phyloP scores from a whole-genome alignment of 2,113 vertebrate species.

The Triplophysa dalaica region DNA sequence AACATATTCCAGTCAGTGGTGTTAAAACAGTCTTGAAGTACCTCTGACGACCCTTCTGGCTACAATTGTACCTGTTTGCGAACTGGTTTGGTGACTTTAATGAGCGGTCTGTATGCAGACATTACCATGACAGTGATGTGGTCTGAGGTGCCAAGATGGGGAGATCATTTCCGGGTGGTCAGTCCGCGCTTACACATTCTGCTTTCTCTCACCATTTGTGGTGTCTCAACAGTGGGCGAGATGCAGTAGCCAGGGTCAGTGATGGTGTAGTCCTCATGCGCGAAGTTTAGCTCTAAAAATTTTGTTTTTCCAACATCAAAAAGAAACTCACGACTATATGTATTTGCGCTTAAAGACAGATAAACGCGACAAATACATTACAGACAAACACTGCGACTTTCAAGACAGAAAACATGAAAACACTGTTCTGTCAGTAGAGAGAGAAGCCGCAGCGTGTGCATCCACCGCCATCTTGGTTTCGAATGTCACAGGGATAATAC shows the following conservation, averaged over 20 bases:
- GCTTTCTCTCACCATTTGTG: neutral
- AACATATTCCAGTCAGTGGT: too few relatives aligned
- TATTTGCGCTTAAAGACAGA: neutral
- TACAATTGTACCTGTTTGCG: too few relatives aligned
- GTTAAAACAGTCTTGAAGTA: too few relatives aligned
- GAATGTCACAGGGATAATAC: too few relatives aligned
- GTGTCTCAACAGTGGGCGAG: neutral
- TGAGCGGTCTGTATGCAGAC: too few relatives aligned
- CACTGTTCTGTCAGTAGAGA: neutral
- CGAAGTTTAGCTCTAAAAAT: neutral
- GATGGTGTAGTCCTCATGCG: neutral
- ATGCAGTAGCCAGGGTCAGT: neutral
- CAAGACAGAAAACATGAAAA: neutral
- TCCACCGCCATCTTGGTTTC: neutral
- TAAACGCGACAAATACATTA: neutral
- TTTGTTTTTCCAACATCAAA: neutral
- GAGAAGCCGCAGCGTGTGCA: neutral
- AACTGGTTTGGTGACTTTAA: too few relatives aligned
- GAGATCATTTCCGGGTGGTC: too few relatives aligned
- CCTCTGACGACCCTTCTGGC: too few relatives aligned
- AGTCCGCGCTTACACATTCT: neutral
- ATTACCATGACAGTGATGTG: too few relatives aligned
- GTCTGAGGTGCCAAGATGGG: too few relatives aligned
- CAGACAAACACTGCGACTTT: neutral
- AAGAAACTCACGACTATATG: neutral